Evolutionary conservation across 2,113 vertebrate genomes (phyloP), one percentile per base, ranked within the genome.

Genomic region (Thalassoma bifasciatum): DNA sequence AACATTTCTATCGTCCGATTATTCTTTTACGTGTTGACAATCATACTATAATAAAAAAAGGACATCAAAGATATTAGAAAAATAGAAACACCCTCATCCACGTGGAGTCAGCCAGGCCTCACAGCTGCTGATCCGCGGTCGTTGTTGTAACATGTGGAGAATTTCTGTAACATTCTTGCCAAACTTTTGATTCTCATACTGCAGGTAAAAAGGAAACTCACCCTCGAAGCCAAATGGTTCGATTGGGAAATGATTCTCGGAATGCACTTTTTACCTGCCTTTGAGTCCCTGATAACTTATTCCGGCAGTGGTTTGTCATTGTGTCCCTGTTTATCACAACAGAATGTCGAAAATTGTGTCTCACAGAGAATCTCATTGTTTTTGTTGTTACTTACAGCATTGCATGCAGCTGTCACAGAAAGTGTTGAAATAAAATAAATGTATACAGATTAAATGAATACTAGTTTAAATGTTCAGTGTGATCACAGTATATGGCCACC

Each of bases 101-200:
- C 14, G 8, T 17, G 14, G 11, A 61, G 30, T 44, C 50, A 44
- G 44, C 60, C 58, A 54, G 69, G 57, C 65, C 22, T 34, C 75
- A 72, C 76, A 73, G 66, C 79, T 90, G 82, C 77, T 77, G 72
- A 73, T 85, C 49, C 76, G 21, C 73, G 79, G 81, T 72, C 73
- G 51, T 72, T 92, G 92, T 92, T 89, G 68, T 54, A 87, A 92
- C 92, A 88, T 84, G 90, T 78, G 72, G 62, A 82, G 77, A 66
- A 30, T 68, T 49, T 83, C 70, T 85, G 77, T 78, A 69, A 82
- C 69, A 76, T 84, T 79, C 47, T 22, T 86, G 86, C 86, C 84
- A 89, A 85, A 83, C 53, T 66, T 77, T 82, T 72, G 71, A 58
- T 60, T 73, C 23, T 57, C 38, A 23, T 79, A 63, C 71, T 52